Evolutionary conservation across 2,113 vertebrate genomes (phyloP), one percentile per base, ranked within the genome.

Genomic region (Melanerpes aurifrons): DNA sequence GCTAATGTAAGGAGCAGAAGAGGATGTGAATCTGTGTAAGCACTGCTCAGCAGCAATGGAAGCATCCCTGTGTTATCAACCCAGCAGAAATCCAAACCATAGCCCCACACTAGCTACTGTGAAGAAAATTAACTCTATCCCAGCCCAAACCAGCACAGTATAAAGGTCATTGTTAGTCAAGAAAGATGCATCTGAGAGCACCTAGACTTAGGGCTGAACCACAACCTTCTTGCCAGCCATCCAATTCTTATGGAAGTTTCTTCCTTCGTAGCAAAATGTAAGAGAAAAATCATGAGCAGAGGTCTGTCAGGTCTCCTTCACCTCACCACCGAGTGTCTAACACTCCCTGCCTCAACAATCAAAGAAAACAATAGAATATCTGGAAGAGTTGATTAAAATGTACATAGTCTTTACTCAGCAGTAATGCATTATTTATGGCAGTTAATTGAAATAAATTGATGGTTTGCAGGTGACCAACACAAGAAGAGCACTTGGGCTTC

Each of bases 341-440:
- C 17, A 35, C 11, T 68, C 45, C 54, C 12, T 29, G 17, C 47
- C 15, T 40, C 59, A 69, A 47, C 32, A 89, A 58, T 50, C 50
- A 53, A 50, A 53, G 29, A 26, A 83, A 86, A 75, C 56, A 53
- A 67, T 50, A 67, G 20, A 56, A 69, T 50, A 0, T 1, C 69
- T 90, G 59, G 85, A 94, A 88, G 78, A 68, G 22, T 63, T 77
- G 89, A 91, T 93, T 82, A 73, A 74, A 75, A 96, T 84, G 29
- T 56, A 75, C 67, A 9, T 8, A 94, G 50, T 58, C 29, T 91
- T 79, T 91, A 80, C 81, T 95, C 84, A 82, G 79, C 24, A 32
- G 15, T 90, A 90, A 89, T 84, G 71, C 76, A 70, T 89, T 93
- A 92, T 90, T 95, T 97, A 95, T 79, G 89, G 69, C 32, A 85